Base-by-base conservation (phyloP, 2,797 vertebrate species). In the Naso thynnoides region DNA sequence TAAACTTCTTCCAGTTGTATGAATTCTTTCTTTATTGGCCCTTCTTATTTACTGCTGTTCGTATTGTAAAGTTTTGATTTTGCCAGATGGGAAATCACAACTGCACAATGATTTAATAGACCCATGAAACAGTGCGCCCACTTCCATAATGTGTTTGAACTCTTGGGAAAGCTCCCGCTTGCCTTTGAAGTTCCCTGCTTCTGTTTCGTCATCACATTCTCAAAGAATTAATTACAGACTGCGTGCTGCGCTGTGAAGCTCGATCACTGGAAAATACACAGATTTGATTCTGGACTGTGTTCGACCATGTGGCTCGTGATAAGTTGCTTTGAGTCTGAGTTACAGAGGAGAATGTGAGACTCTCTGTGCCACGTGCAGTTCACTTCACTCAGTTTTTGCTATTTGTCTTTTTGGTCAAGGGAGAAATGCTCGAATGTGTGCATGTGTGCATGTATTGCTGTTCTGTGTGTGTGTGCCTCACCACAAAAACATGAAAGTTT, bases 161-260 rank as follows among this genome's bases (percentile, higher is more conserved):
- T 75, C 81, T 68, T 54, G 82, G 82, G 76, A 84, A 79, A 70
- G 74, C 64, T 66, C 47, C 41, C 13, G 4, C n/a, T 49, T 7
- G 41, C 41, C 83, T 90, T 92, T 89, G 88, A 91, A 89, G 86
- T 85, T 76, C 57, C 39, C 81, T n/a, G 85, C 76, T 73, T 78
- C 79, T 77, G 83, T 91, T 91, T 91, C 81, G 50, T 89, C 89
- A 86, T 86, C 79, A 73, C 80, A 76, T 89, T 88, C 82, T 81
- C 60, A 5, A 21, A 63, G 64, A 85, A 82, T 86, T 89, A 89
- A 91, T 93, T 90, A 91, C 62, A 58, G 79, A 68, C 80, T 70
- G 48, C 68, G 13, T 1, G 70, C 86, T 83, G 84, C 13, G 63
- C 62, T 42, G 18, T 53, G 83, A 81, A 76, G 82, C 77, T 1